Base-by-base conservation (phyloP, 1,140 invertebrate genomes). In the Drosophila melanica region DNA sequence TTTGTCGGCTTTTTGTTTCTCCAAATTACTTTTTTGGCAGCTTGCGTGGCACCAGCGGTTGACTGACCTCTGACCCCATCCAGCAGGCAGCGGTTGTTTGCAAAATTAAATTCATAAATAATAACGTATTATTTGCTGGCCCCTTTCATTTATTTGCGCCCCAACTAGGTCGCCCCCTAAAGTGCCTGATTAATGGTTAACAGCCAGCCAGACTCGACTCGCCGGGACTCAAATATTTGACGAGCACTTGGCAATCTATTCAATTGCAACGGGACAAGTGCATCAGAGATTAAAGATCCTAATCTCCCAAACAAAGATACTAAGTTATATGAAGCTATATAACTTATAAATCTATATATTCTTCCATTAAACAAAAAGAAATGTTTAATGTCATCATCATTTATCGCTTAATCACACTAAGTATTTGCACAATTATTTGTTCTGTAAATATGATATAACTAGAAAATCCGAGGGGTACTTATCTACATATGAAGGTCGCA, bases 61-160 rank as follows among this genome's bases (percentile, higher is more conserved):
- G 81, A 86, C 41, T 81, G 77, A 85, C 69, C 81, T 84, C 45
- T 57, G 55, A 54, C 48, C 72, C 42, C 45, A 39, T 9, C 16
- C 44, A 35, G n/a, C 14, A 20, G 5, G 62, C 30, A 55, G 20
- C 33, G 53, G 45, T 47, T 55, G 47, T 66, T 67, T 53, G 68
- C 79, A 73, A 87, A 87, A 87, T 87, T 68, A 72, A 87, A 69
- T 87, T 67, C 81, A 86, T 85, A 85, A 85, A 85, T 85, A 87
- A 87, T 78, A 86, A 75, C 69, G 54, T 68, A 81, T 75, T 81
- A 86, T 86, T 84, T 84, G 74, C 63, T 8, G 39, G n/a, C 30
- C 59, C 27, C 47, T 59, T 66, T 72, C 47, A 84, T 69, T 79
- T 75, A 48, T 65, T 81, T 39, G n/a, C 16, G 58, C 48, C 33